Evolutionary conservation across 2,797 vertebrate genomes (phyloP).

Genomic region (Luscinia luscinia): DNA sequence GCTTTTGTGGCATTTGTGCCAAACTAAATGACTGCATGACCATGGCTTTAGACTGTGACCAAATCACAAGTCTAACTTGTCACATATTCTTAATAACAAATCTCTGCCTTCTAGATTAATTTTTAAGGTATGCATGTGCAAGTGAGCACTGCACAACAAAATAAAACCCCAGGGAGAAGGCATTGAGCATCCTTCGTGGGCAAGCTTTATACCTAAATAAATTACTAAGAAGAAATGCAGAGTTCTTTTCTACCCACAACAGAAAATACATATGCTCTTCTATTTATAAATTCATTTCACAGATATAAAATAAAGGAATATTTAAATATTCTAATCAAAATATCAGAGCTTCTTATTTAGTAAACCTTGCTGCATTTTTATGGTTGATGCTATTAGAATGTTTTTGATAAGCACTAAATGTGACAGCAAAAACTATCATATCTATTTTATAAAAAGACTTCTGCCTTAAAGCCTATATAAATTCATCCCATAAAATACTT

Average conservation of each 20-base stretch:
- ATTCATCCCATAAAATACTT: slow-evolving; percentile 28
- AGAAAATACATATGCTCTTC: background rate
- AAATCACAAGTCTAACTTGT: background rate
- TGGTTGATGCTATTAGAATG: background rate
- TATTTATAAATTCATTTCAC: background rate
- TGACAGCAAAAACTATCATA: background rate
- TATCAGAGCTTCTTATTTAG: background rate
- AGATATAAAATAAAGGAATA: background rate
- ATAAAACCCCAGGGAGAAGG: background rate
- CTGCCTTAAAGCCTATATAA: background rate
- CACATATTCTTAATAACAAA: background rate
- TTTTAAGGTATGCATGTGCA: background rate
- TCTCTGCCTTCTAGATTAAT: background rate
- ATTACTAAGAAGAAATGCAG: background rate
- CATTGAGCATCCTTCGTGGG: background rate
- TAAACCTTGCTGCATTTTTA: background rate
- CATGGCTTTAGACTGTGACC: background rate
- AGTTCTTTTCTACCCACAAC: background rate
- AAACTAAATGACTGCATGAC: background rate
- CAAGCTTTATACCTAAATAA: background rate
- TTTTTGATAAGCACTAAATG: background rate
- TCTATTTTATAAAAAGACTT: background rate
- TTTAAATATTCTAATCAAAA: background rate
- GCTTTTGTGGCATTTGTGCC: background rate
- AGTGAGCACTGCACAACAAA: background rate